These are phyloP conservation scores for Holacanthella duospinosa DNA, from an alignment of 2,888 invertebrate species.

Conservation along the genomic window DNA sequence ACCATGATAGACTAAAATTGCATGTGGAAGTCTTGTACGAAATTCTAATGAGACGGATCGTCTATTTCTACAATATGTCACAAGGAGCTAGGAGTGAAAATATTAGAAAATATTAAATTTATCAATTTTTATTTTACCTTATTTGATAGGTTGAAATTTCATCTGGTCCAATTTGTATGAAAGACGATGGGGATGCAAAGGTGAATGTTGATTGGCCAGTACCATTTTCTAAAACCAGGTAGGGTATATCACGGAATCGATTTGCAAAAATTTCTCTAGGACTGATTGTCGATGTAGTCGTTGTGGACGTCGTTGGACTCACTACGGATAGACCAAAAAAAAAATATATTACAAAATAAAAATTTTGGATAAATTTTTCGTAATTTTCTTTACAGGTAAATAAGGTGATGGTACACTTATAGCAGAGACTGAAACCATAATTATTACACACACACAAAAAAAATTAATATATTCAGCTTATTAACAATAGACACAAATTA, in stretches of 20 bases:
- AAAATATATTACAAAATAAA: too few species aligned
- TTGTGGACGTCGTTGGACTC: neutral
- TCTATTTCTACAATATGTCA: constrained; percentile 20
- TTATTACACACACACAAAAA: too few species aligned
- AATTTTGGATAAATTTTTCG: too few species aligned
- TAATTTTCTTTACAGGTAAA: too few species aligned
- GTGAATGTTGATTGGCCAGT: constrained; percentile 78
- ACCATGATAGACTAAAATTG: constrained; percentile 77
- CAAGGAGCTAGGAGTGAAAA: too few species aligned
- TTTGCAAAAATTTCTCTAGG: neutral
- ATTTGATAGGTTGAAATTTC: constrained; percentile 81
- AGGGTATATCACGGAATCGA: neutral
- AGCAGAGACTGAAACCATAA: too few species aligned
- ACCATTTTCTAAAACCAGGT: constrained; percentile 69
- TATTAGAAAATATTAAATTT: too few species aligned
- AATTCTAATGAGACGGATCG: constrained; percentile 63
- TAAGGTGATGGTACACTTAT: too few species aligned
- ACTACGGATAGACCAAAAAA: neutral
- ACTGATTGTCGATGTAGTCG: neutral
- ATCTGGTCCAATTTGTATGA: constrained; percentile 80
- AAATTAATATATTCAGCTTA: too few species aligned
- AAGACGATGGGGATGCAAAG: constrained; percentile 82
- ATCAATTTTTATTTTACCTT: constrained; percentile 49
- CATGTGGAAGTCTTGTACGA: constrained; percentile 75
- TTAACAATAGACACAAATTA: too few species aligned